These are phyloP conservation scores for Solenodon paradoxus DNA, from an alignment of 2,113 vertebrate species.

Conservation along the genomic window DNA sequence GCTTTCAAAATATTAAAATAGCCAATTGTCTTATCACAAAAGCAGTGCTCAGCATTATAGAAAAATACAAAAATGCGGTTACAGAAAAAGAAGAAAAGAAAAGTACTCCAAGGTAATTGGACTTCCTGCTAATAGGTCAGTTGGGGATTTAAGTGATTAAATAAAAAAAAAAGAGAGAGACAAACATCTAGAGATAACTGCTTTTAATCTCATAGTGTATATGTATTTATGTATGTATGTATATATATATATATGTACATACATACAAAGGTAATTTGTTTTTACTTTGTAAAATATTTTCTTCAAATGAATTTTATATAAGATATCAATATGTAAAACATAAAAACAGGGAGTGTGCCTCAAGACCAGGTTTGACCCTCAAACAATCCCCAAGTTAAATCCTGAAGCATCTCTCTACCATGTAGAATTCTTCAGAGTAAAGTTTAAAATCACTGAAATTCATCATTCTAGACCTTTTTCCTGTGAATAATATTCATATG, in stretches of 20 bases:
- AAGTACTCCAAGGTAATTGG: neutral
- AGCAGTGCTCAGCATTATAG: neutral
- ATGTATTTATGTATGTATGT: too few relatives aligned
- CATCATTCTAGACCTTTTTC: neutral
- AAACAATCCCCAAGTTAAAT: neutral
- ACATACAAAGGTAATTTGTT: too few relatives aligned
- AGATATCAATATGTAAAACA: neutral
- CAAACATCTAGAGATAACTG: neutral
- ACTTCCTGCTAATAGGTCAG: conserved; percentile 2
- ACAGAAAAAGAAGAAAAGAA: neutral
- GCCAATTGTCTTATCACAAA: neutral
- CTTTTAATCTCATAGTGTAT: neutral
- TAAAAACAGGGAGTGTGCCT: neutral
- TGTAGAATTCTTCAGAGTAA: neutral
- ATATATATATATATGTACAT: too few relatives aligned
- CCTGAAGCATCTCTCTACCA: neutral
- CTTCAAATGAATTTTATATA: neutral
- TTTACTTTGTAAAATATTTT: neutral
- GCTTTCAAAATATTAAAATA: conserved; percentile 37
- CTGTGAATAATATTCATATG: neutral
- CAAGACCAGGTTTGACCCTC: neutral
- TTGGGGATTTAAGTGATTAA: conserved; percentile 9
- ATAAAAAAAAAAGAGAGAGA: neutral
- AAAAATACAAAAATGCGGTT: neutral
- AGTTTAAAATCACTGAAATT: neutral